phyloP scores from a whole-genome alignment of 2,888 invertebrate species.

The Eilema depressum region DNA sequence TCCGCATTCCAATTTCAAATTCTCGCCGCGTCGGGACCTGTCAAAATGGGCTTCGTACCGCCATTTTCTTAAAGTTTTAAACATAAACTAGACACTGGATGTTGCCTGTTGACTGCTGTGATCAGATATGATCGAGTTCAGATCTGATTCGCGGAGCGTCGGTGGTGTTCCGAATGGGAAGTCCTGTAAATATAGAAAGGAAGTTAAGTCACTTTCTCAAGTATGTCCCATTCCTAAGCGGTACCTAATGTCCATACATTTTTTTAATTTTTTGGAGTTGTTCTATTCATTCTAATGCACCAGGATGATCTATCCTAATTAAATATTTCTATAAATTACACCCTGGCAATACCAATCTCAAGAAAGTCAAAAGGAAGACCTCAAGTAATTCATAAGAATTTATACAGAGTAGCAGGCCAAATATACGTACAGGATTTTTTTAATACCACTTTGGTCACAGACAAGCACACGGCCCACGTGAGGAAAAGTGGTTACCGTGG shows the following conservation, averaged over 20 bases:
- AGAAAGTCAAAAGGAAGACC: no score
- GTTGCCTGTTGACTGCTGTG: conserved; percentile 85
- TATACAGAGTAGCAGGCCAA: no score
- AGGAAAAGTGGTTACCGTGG: no score
- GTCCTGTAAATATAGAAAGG: conserved; percentile 67
- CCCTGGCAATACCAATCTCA: no score
- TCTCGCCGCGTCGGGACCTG: background rate
- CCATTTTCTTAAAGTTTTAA: background rate
- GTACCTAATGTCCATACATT: no score
- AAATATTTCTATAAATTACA: no score
- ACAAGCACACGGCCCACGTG: no score
- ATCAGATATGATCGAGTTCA: conserved; percentile 80
- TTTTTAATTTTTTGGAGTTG: no score
- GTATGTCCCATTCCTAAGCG: background rate
- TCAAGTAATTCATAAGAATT: background rate
- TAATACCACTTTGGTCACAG: no score
- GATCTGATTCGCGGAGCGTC: conserved; percentile 77
- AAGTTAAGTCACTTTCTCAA: background rate
- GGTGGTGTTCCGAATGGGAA: conserved; percentile 84
- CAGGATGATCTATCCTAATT: no score
- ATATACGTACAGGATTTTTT: no score
- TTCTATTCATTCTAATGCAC: no score
- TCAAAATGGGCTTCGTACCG: conserved; percentile 9
- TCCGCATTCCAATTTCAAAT: background rate
- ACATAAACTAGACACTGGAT: conserved; percentile 74